These are phyloP conservation scores for Coleophora flavipennella DNA, from an alignment of 2,888 invertebrate species.

Conservation along the genomic window DNA sequence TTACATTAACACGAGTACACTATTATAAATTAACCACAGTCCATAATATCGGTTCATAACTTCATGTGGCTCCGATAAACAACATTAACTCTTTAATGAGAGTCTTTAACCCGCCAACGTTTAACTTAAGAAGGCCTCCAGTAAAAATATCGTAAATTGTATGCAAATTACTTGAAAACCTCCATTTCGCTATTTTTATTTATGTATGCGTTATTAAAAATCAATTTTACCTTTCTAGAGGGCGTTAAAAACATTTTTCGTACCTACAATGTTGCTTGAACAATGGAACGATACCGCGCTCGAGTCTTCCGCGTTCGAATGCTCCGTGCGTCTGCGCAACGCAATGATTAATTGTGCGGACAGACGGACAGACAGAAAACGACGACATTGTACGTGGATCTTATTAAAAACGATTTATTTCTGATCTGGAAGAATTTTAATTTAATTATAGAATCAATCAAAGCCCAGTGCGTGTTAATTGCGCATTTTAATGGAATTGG, in stretches of 20 bases:
- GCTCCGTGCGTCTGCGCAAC: too few species aligned
- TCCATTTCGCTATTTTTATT: slow-evolving; percentile 26
- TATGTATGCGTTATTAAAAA: slow-evolving; percentile 55
- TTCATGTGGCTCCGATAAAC: too few species aligned
- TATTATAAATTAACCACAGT: too few species aligned
- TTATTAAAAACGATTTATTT: slow-evolving; percentile 20
- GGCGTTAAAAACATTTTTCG: slow-evolving; percentile 23
- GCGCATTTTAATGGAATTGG: too few species aligned
- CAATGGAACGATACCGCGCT: slow-evolving; percentile 17
- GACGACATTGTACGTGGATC: slow-evolving; percentile 18
- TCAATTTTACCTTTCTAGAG: slow-evolving; percentile 51
- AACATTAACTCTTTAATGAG: too few species aligned
- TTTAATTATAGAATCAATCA: slow-evolving; percentile 3
- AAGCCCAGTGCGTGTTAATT: neutral
- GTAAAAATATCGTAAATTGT: too few species aligned
- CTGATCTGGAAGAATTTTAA: slow-evolving; percentile 3
- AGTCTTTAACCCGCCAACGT: too few species aligned
- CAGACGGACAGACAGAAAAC: slow-evolving; percentile 8
- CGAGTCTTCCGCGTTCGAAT: slow-evolving; percentile 28
- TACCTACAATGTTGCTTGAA: slow-evolving; percentile 26
- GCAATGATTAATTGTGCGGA: slow-evolving; percentile 20
- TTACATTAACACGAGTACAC: too few species aligned
- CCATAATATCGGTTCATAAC: too few species aligned
- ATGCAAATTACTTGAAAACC: too few species aligned
- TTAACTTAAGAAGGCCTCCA: too few species aligned